A percentile compares a stretch with the other conserved stretches of the same genome.
phyloP scores from a whole-genome alignment of 2,888 invertebrate species.

The Limnephilus lunatus region DNA sequence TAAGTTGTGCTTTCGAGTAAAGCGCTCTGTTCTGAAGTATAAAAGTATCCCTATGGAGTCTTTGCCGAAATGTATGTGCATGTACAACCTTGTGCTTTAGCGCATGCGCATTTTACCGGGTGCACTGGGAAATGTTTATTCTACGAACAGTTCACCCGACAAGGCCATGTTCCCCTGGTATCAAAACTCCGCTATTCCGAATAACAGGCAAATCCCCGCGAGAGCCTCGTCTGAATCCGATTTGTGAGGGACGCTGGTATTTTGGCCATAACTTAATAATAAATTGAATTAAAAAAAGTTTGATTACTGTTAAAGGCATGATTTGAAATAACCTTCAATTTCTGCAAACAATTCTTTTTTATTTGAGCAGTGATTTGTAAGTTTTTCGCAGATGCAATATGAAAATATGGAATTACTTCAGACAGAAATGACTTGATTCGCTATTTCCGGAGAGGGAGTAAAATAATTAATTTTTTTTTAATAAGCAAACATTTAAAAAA shows the following conservation, averaged over 20 bases:
- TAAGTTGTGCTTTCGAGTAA: too few species aligned
- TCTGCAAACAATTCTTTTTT: neutral
- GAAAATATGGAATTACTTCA: neutral
- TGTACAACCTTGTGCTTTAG: neutral
- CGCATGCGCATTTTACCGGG: neutral
- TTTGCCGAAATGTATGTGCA: neutral
- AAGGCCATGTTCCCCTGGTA: neutral
- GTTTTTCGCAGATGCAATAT: neutral
- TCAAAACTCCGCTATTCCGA: neutral
- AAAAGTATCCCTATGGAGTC: too few species aligned
- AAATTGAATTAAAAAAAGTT: neutral
- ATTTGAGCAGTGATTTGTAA: neutral
- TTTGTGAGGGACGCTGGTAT: neutral
- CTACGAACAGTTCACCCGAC: neutral
- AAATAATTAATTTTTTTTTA: too few species aligned
- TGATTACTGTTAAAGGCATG: rapidly evolving
- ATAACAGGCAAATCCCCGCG: neutral
- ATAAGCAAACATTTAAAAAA: neutral
- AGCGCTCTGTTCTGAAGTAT: too few species aligned
- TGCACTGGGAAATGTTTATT: neutral
- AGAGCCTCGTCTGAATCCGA: neutral
- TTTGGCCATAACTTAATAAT: neutral
- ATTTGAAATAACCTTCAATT: neutral
- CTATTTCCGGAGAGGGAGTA: neutral
- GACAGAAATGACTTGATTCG: neutral